Evolutionary conservation across 2,797 vertebrate genomes (phyloP).

Genomic region (Chelonia mydas): DNA sequence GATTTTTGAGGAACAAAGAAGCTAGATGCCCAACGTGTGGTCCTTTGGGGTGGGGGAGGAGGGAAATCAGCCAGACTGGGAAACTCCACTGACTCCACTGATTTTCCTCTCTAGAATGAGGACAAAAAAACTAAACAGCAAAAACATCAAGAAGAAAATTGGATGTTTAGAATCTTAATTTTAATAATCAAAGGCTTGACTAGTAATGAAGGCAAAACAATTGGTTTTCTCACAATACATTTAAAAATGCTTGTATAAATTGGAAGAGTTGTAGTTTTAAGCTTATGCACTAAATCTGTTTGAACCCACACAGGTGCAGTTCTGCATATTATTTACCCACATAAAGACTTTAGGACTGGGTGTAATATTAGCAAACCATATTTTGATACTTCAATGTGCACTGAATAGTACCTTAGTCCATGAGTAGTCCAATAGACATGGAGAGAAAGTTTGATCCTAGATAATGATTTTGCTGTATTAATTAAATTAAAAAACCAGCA

Average conservation of each 20-base stretch:
- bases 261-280: background rate
- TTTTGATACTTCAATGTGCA: background rate
- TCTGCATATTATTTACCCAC: background rate
- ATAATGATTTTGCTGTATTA: background rate
- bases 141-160: conserved; percentile 28
- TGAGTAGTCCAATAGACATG: background rate
- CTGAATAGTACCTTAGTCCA: too few relatives aligned
- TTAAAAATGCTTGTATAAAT: background rate
- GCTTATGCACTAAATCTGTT: background rate
- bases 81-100: background rate
- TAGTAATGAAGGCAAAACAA: background rate
- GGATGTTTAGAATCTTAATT: background rate
- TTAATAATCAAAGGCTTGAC: conserved; percentile 4
- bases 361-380: background rate
- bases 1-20: background rate
- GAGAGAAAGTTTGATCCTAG: background rate
- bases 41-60: background rate
- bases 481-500: conserved; percentile 10
- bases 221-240: background rate
- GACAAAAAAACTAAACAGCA: background rate
- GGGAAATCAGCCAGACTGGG: background rate
- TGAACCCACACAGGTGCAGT: background rate
- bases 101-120: background rate
- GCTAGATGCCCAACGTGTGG: background rate
- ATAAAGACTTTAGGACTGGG: background rate